These are phyloP conservation scores for Loriculus beryllinus DNA, from an alignment of 2,797 vertebrate genomes.

Conservation along the genomic window DNA sequence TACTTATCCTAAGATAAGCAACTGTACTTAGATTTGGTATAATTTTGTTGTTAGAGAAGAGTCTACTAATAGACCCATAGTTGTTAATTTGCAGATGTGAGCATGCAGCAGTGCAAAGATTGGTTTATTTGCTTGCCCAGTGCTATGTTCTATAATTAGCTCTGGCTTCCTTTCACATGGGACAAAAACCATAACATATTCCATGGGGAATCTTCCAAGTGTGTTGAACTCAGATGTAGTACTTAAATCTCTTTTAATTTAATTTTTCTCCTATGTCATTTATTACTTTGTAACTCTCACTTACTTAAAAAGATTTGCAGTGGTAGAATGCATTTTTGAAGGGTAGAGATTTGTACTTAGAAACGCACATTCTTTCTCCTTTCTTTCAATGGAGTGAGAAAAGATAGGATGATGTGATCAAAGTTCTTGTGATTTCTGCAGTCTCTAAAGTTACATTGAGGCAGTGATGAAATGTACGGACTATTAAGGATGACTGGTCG, in stretches of 20 bases:
- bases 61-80: background rate
- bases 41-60: background rate
- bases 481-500: background rate
- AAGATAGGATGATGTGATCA: conserved; percentile 23
- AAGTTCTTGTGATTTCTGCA: background rate
- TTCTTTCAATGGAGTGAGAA: conserved; percentile 20
- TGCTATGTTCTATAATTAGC: conserved; percentile 28
- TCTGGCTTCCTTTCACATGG: conserved; percentile 41
- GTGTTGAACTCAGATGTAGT: background rate
- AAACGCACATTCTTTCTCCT: background rate
- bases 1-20: background rate
- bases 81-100: conserved; percentile 42
- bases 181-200: conserved; percentile 1
- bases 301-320: conserved; percentile 29
- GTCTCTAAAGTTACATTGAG: background rate
- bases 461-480: background rate
- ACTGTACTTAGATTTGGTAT: background rate
- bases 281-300: conserved; percentile 1
- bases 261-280: background rate
- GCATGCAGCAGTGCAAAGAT: background rate
- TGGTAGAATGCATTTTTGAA: conserved; percentile 9
- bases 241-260: conserved; percentile 39
- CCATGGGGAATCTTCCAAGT: conserved; percentile 21
- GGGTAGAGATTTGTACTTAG: background rate
- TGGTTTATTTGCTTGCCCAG: conserved; percentile 42